Evolutionary conservation across 2,113 vertebrate species (phyloP), one percentile per base, ranked within the genome.

Genomic region (Mastomys natalensis): DNA sequence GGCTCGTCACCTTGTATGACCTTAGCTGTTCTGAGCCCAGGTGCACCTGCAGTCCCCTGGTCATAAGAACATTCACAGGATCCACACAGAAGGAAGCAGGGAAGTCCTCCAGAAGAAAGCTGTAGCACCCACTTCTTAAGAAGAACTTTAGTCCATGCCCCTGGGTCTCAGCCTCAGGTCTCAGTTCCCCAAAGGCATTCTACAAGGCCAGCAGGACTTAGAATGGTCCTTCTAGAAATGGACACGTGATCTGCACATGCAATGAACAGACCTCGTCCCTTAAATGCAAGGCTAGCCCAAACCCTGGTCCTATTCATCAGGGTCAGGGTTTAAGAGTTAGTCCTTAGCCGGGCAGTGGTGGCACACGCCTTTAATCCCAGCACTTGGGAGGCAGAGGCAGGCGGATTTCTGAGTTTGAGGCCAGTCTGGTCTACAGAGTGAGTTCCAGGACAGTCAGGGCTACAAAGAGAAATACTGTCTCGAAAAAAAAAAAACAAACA

Each of bases 81-180:
- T 29, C 58, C 37, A 22, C 48, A 19, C 17, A 0, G 2, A 15
- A 3, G 37, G 19, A 40, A 34, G 11, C 53, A 13, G 0, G 31
- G 31, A 22, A 43, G 43, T 17, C 31, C 0, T 37, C 60, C 19
- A 21, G 43, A 87, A 86, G 62, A 3, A 5, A 2, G 19, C 21
- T 13, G 1, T 43, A 10, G 48, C 0, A 4, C 0, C 24, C 13
- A 15, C 40, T 19, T 19, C 26, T 45, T 9, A 2, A 26, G 77
- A 55, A 86, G 1, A 4, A 51, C 51, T 45, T 43, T 8, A 80
- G 0, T 7, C 45, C 7, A 0, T 5, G 37, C 21, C 12, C 29
- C 5, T 8, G 0, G 19, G 58, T 48, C 87, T 55, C 13, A 0
- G 19, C 5, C 34, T 81, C 34, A 81, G 53, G 51, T 58, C 78